Evolutionary conservation across 2,888 invertebrate species (phyloP).

Genomic region (Drosophila bunnanda): DNA sequence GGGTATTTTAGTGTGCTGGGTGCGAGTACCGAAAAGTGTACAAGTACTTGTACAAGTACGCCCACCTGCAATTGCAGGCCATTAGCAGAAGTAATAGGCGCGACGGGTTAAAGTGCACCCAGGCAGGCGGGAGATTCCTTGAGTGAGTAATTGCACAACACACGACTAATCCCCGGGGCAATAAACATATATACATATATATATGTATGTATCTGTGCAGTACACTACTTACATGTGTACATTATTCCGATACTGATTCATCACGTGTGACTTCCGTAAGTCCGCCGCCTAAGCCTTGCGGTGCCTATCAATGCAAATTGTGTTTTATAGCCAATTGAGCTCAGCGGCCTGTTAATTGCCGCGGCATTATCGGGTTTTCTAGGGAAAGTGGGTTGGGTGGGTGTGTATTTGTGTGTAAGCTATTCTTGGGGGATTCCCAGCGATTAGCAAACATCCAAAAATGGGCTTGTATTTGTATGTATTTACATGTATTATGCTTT

Average conservation of each 20-base stretch:
- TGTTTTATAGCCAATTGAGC: conserved; percentile 52
- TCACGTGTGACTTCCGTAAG: conserved; percentile 43
- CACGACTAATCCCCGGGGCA: conserved; percentile 29
- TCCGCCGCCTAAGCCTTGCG: conserved; percentile 34
- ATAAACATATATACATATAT: neutral
- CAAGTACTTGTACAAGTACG: neutral
- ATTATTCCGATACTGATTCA: conserved; percentile 26
- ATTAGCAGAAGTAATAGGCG: conserved; percentile 76
- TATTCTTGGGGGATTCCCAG: neutral
- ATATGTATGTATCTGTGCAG: no score
- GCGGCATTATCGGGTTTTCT: conserved; percentile 12
- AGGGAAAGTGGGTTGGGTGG: neutral
- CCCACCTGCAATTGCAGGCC: conserved; percentile 62
- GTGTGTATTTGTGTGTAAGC: neutral
- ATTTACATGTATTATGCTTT: neutral
- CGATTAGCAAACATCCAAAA: conserved; percentile 18
- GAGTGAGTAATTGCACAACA: conserved; percentile 54
- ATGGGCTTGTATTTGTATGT: neutral
- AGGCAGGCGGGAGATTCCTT: neutral
- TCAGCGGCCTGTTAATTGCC: conserved; percentile 62
- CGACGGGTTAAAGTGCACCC: conserved; percentile 70
- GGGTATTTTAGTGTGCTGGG: conserved; percentile 21
- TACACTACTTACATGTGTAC: conserved; percentile 11
- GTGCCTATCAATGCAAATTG: conserved; percentile 53
- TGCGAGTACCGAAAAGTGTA: neutral